Evolutionary conservation across 92 coral and sea anemone species (phyloP).

Genomic region (Palythoa grandis): DNA sequence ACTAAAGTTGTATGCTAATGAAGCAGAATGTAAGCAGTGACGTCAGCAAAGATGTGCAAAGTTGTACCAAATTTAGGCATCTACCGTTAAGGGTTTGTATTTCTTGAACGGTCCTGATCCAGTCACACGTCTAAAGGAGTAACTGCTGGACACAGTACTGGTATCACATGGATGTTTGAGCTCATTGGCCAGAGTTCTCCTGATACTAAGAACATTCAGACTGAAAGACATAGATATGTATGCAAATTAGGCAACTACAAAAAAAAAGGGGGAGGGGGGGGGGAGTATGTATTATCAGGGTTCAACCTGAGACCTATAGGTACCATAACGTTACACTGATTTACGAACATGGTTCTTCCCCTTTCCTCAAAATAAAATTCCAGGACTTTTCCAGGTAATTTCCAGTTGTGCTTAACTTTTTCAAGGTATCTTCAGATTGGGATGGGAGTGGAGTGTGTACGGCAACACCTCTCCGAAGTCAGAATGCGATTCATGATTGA

Average conservation of each 20-base stretch:
- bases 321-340: not conserved
- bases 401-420: too few relatives aligned
- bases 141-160: constrained; percentile 76
- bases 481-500: too few relatives aligned
- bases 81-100: constrained; percentile 75
- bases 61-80: not conserved
- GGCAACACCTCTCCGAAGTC: too few relatives aligned
- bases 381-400: too few relatives aligned
- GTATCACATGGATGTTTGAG: constrained; percentile 77
- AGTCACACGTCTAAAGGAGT: constrained; percentile 34
- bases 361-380: too few relatives aligned
- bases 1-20: too few relatives aligned
- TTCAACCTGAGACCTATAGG: not conserved
- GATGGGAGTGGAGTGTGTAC: too few relatives aligned
- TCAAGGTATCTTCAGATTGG: too few relatives aligned
- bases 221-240: constrained; percentile 43
- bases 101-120: constrained; percentile 32
- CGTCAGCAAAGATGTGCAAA: not conserved
- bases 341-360: too few relatives aligned
- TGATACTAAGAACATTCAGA: constrained; percentile 76
- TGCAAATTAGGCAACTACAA: not conserved
- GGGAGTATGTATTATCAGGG: not conserved
- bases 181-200: constrained; percentile 76
- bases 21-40: too few relatives aligned
- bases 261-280: not conserved